Base-by-base conservation (phyloP, 1,140 invertebrate species). In the Pantala flavescens region DNA sequence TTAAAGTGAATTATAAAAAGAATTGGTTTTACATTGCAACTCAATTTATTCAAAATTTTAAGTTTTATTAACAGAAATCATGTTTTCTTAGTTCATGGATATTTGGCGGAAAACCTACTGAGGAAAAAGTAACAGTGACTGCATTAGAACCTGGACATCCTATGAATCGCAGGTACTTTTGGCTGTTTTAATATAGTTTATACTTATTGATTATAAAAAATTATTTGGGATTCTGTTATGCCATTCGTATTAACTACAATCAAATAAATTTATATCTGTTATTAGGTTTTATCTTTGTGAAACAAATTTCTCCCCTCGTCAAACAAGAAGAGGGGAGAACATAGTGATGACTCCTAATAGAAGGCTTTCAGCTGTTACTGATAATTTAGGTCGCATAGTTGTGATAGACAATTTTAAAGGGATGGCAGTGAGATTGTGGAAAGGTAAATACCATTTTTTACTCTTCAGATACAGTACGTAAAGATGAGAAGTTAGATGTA, bases 341-440 rank as follows among this genome's bases (percentile, higher is more conserved):
- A 86, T 97, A 11, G 83, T 88, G 36, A 81, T 94, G 70, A 95
- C 94, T 23, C 95, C 94, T 0, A 90, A 92, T 80, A 88, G 90
- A 70, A 87, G 89, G 23, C 84, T 97, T 5, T 92, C 92, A 7
- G 92, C 90, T 0, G 85, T 96, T 19, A 89, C 90, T 0, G 97
- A 98, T 84, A 88, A 88, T 77, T 88, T 96, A 79, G 95, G 96
- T 21, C 85, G 96, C 78, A 91, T 98, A 0, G 87, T 91, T 71
- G 84, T 98, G 3, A 81, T 98, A 19, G 95, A 98, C 83, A 89
- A 93, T 24, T 86, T 86, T 49, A 88, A 87, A 79, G 93, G 94
- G 11, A 86, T 93, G 74, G 89, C 91, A 23, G 81, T 97, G 23
- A 86, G 94, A 75, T 91, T 97, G 81, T 97, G 95, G 87, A 98